Evolutionary conservation across 1,140 invertebrate genomes (phyloP), one percentile per base, ranked within the genome.

Genomic region (Metaphire vulgaris): DNA sequence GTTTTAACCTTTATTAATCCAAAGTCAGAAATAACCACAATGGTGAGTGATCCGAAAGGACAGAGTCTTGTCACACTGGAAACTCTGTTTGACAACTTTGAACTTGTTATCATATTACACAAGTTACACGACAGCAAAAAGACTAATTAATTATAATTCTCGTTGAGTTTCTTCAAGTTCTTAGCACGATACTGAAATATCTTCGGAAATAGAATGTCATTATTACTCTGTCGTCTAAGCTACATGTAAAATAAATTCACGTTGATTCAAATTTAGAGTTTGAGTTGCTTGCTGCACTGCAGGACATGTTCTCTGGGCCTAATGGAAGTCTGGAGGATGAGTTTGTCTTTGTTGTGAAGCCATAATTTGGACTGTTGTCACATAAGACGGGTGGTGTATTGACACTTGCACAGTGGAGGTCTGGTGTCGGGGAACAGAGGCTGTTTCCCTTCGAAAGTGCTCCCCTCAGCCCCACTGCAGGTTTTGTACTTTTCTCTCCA

Each of bases 401-500:
- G 41, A 56, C 41, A 56, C 41, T 21, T n/a, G n/a, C n/a, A n/a
- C n/a, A n/a, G 41, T 56, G 41, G 41, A 56, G 41, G 32, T 73
- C 72, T 56, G 72, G 72, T n/a, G 69, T 33, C 21, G 70, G n/a
- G 1, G 74, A 71, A 41, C 73, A 69, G 67, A 74, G 33, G 33
- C 77, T 78, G 73, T 34, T 70, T 1, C 56, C 77, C 34, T 78
- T 78, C 15, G 77, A 78, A 56, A 78, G 77, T 14, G 30, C 30
- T 0, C 34, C 32, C 32, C 74, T 66, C 14, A 29, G 30, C 21
- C 41, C 32, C 6, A 28, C n/a, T 28, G 28, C 28, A 32, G 69
- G 15, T 34, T 73, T 73, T 29, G 33, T 70, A 72, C 70, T 78
- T 16, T 78, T 21, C 31, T 82, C 80, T 15, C 83, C 82, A 34